Conservation (phyloP, 1,140 invertebrate genomes). For the Drosophila dunni region DNA sequence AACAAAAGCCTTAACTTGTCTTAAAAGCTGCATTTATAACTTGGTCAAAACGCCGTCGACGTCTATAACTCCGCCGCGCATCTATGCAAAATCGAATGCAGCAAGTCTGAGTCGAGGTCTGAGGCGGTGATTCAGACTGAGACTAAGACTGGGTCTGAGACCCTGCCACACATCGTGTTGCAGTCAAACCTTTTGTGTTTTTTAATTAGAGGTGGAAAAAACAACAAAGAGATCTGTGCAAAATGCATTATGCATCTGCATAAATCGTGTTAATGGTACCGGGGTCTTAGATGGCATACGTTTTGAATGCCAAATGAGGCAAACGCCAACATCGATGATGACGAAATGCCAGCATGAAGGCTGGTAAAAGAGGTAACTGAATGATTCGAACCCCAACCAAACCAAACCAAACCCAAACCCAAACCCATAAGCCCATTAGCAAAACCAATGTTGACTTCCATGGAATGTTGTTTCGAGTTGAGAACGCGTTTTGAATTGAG, state of each 20-base stretch:
- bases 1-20: constrained; percentile 44
- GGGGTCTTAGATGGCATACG: constrained; percentile 48
- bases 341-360: constrained; percentile 5
- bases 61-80: constrained; percentile 8
- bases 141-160: constrained; percentile 2
- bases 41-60: constrained; percentile 12
- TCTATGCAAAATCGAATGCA: constrained; percentile 48
- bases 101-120: constrained; percentile 7
- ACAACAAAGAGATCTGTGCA: constrained; percentile 39
- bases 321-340: constrained; percentile 28
- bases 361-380: background rate
- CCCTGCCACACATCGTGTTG: constrained; percentile 21
- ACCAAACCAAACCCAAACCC: background rate
- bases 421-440: constrained; percentile 11
- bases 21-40: constrained; percentile 43
- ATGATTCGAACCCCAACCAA: background rate
- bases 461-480: constrained; percentile 35
- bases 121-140: constrained; percentile 9
- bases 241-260: constrained; percentile 70
- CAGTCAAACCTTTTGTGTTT: constrained; percentile 15
- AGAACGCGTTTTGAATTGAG: constrained; percentile 39
- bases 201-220: constrained; percentile 41
- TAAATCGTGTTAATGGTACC: constrained; percentile 57
- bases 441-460: constrained; percentile 37
- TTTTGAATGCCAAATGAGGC: constrained; percentile 77